A percentile compares a stretch with the other conserved stretches of the same genome.
Evolutionary conservation across 2,888 invertebrate genomes (phyloP).

Genomic region (Campopleginae sp.): DNA sequence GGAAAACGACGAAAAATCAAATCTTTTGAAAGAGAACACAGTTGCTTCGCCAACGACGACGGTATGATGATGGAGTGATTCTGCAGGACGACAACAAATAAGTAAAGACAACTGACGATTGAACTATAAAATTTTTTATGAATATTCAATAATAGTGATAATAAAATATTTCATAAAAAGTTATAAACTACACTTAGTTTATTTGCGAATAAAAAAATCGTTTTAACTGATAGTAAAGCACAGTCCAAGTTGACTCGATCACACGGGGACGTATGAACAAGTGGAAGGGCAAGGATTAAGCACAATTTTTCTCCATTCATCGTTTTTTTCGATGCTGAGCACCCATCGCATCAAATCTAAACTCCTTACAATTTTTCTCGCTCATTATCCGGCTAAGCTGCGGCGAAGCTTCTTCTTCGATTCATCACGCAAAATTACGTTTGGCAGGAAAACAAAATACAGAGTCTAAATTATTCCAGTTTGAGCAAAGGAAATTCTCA

Average conservation of each 20-base stretch:
- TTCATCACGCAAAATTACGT: conserved; percentile 68
- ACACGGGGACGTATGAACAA: conserved; percentile 29
- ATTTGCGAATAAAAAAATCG: conserved; percentile 57
- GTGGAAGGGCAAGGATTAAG: conserved; percentile 47
- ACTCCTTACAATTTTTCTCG: conserved; percentile 36
- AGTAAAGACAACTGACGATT: conserved; percentile 50
- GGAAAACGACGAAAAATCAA: conserved; percentile 74
- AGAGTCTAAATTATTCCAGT: neutral
- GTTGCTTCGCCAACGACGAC: conserved; percentile 50
- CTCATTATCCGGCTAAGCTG: conserved; percentile 49
- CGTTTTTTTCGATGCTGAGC: conserved; percentile 47
- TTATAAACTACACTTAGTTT: conserved; percentile 74
- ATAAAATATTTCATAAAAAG: conserved; percentile 78
- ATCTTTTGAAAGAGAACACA: conserved; percentile 46
- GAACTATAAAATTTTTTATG: conserved; percentile 76
- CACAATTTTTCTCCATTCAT: conserved; percentile 41
- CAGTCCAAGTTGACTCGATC: conserved; percentile 70
- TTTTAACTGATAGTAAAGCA: conserved; percentile 71
- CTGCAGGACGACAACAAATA: conserved; percentile 26
- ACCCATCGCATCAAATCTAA: conserved; percentile 48
- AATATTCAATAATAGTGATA: conserved; percentile 77
- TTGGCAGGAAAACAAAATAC: conserved; percentile 59
- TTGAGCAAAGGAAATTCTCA: neutral
- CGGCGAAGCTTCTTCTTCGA: conserved; percentile 8
- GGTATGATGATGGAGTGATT: conserved; percentile 45